A percentile compares a stretch with the other conserved stretches of the same genome.
Evolutionary conservation across 2,888 invertebrate genomes (phyloP).

Genomic region (Mamestra brassicae): DNA sequence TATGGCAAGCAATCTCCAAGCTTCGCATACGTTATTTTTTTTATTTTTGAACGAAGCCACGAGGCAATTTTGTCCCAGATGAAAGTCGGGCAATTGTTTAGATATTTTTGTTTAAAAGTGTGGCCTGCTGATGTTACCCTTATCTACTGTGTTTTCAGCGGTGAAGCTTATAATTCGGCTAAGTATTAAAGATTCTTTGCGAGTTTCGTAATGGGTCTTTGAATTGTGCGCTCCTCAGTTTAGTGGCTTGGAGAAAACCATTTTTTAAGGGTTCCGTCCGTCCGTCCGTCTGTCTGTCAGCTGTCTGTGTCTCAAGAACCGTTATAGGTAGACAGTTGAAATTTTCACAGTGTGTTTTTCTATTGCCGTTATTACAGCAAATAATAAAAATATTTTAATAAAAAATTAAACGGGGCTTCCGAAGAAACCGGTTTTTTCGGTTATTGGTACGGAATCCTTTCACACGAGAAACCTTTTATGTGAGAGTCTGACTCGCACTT

Average conservation of each 20-base stretch:
- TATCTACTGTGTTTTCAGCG: constrained; percentile 17
- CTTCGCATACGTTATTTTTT: constrained; percentile 35
- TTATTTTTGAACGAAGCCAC: constrained; percentile 42
- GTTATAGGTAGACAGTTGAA: too few relatives aligned
- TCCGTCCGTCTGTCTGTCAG: too few relatives aligned
- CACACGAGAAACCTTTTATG: too few relatives aligned
- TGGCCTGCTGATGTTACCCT: background rate
- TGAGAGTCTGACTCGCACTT: too few relatives aligned
- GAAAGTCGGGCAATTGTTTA: constrained; percentile 57
- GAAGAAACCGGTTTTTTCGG: too few relatives aligned
- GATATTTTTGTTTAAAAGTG: constrained; percentile 33
- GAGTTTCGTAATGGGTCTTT: background rate
- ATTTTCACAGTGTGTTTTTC: too few relatives aligned
- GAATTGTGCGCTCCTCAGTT: background rate
- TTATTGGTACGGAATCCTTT: too few relatives aligned
- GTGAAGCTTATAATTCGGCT: background rate
- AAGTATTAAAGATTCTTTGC: background rate
- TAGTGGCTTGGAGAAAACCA: background rate
- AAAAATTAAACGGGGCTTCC: too few relatives aligned
- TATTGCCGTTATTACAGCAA: too few relatives aligned
- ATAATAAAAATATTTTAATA: too few relatives aligned
- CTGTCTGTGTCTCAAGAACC: too few relatives aligned
- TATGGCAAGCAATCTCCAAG: constrained; percentile 60
- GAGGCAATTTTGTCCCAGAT: constrained; percentile 50
- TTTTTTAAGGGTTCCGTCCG: background rate